Evolutionary conservation across 1,140 invertebrate species (phyloP), one percentile per base, ranked within the genome.

Genomic region (Drosophila azteca): DNA sequence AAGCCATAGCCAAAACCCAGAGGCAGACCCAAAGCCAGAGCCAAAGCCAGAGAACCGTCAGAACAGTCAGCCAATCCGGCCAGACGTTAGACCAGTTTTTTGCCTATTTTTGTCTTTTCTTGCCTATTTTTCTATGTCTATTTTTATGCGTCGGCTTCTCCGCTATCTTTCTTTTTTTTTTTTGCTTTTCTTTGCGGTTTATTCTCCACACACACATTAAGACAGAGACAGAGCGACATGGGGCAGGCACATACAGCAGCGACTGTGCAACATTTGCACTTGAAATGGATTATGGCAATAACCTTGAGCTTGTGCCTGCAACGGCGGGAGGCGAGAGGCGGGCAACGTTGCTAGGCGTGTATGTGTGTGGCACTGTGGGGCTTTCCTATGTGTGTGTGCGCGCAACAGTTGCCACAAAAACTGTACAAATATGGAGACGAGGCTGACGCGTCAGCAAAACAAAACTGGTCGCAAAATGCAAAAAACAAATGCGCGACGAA

Each of bases 251-350:
- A 55, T 29, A 46, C 31, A 31, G 35, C 11, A 65, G 53, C 64
- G 60, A 65, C 82, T 73, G 66, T 82, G 75, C 83, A 88, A 87
- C 83, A 77, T 85, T 85, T 85, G 77, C 77, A 87, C 83, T 87
- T 87, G 83, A 87, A 87, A 88, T 79, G 83, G 83, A 87, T 87
- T 87, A 87, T 88, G 83, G 83, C 83, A 87, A 87, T 88, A 87
- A 87, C 83, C 83, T 87, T 87, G 83, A 87, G 79, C 78, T 79
- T 72, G 70, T 69, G 60, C 74, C 71, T 87, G 77, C 77, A 76
- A 59, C 76, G 63, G 46, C 61, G 52, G 53, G 29, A 59, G 53
- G 62, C 69, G 60, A 43, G 41, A 45, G 61, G 39, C 61, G 35
- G 11, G 11, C 35, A 39, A 11, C 35, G 5, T 39, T 39, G 35